A percentile compares a stretch with the other conserved stretches of the same genome.
Conservation (phyloP, 1,140 invertebrate genomes). For the Drosophila paulistorum region DNA sequence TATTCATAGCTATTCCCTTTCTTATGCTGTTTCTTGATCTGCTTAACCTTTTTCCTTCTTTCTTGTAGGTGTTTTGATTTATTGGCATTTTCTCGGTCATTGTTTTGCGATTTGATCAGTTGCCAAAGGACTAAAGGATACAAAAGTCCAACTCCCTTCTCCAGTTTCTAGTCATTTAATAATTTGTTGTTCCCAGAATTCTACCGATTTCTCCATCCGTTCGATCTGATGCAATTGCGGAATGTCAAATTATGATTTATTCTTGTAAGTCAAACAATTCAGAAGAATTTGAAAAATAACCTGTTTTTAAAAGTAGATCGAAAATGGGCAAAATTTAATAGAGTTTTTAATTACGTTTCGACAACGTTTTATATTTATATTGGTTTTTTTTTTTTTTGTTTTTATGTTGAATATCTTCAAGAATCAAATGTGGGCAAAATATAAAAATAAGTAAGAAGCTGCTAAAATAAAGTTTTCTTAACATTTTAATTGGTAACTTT, state of each 20-base stretch:
- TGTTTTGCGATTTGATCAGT: slow-evolving; percentile 64
- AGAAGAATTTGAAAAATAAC: not conserved
- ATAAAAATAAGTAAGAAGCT: no score
- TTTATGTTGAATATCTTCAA: no score
- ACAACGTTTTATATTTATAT: no score
- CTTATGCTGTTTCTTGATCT: slow-evolving; percentile 18
- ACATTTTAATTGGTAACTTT: no score
- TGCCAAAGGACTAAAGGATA: slow-evolving; percentile 41
- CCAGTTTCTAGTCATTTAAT: slow-evolving; percentile 14
- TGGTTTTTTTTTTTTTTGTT: no score
- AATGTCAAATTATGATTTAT: slow-evolving; percentile 21
- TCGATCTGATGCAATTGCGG: slow-evolving; percentile 5
- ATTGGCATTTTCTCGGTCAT: slow-evolving; percentile 52
- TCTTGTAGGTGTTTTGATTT: slow-evolving; percentile 67
- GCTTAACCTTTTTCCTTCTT: slow-evolving; percentile 51
- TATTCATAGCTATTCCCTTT: slow-evolving; percentile 24
- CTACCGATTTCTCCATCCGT: not conserved
- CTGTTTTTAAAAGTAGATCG: not conserved
- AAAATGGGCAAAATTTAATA: not conserved
- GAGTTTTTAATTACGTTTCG: no score
- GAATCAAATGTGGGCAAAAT: no score
- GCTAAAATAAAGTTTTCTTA: no score
- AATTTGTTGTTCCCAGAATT: slow-evolving; percentile 30
- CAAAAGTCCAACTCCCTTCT: not conserved
- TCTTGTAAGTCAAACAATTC: slow-evolving; percentile 12